A percentile compares a stretch with the other conserved stretches of the same genome.
These are phyloP conservation scores for Cephus runcator DNA, from an alignment of 2,888 invertebrate species.

Conservation along the genomic window DNA sequence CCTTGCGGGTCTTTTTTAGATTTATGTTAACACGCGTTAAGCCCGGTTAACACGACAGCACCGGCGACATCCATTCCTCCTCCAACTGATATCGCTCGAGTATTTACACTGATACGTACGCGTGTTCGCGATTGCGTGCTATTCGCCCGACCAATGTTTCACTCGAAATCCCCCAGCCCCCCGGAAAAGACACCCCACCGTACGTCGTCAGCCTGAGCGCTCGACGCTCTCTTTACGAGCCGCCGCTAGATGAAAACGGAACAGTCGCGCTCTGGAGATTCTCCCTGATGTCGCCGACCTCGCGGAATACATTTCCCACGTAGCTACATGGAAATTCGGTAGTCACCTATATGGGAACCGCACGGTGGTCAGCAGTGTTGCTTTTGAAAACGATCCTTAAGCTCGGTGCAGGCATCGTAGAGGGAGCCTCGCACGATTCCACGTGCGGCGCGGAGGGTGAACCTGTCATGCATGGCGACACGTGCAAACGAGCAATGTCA, in stretches of 20 bases:
- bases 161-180: conserved; percentile 9
- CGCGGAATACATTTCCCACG: too few species aligned
- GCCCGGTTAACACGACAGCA: background rate
- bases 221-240: background rate
- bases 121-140: conserved; percentile 7
- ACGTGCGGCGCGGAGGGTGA: background rate
- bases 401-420: too few species aligned
- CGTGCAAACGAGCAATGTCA: background rate
- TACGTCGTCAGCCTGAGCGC: background rate
- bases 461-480: background rate
- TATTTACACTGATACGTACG: conserved; percentile 8
- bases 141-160: conserved; percentile 20
- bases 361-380: background rate
- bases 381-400: background rate
- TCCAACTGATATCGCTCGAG: conserved; percentile 3
- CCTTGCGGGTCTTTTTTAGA: background rate
- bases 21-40: background rate
- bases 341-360: background rate
- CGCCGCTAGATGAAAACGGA: background rate
- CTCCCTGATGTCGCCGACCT: too few species aligned
- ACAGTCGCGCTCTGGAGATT: background rate
- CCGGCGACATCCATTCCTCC: background rate
- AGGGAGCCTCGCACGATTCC: background rate
- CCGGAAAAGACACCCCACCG: background rate
- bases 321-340: background rate